Base-by-base conservation (phyloP, 2,113 vertebrate genomes). In the Irena cyanogastra region DNA sequence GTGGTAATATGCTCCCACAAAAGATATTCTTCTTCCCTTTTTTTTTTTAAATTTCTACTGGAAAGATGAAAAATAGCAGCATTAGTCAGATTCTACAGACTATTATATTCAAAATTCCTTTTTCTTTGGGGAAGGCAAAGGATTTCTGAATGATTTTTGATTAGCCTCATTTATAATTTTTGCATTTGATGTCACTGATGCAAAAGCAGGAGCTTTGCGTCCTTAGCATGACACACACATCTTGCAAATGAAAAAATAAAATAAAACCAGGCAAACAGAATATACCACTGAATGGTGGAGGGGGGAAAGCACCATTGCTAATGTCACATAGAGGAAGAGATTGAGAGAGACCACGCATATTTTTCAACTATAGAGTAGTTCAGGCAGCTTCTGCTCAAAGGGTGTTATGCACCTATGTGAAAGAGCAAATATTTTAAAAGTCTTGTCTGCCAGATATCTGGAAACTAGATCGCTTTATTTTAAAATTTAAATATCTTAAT, bases 131-230 rank as follows among this genome's bases (percentile, higher is more conserved):
- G 70, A 88, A 90, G 13, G 35, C 60, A 84, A 85, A 89, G 72
- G 68, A 63, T 30, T 89, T 91, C 27, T 83, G 81, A 94, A 96
- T 83, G 47, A 83, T 70, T 93, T 83, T 86, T 94, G 24, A 76
- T 93, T 63, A 78, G 13, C 33, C n/a, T 90, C n/a, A 72, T 92
- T 94, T 93, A 90, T 66, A 78, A 80, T 49, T 68, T 93, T 92
- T 90, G 27, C 23, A 65, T 95, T 94, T 82, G 59, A 83, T 91
- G 59, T 47, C 92, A 37, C 57, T 70, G 53, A 50, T 86, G 83
- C 39, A 93, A 93, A 97, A 90, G 15, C 37, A 63, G 17, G 11
- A 49, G 22, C 60, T 97, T 94, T 86, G 83, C 52, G 39, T 81
- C 39, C 22, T 57, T 95, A 47, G 30, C 9, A 50, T 74, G 54